Evolutionary conservation across 1,140 invertebrate species (phyloP), one percentile per base, ranked within the genome.

Genomic region (Drosophila melanogaster): DNA sequence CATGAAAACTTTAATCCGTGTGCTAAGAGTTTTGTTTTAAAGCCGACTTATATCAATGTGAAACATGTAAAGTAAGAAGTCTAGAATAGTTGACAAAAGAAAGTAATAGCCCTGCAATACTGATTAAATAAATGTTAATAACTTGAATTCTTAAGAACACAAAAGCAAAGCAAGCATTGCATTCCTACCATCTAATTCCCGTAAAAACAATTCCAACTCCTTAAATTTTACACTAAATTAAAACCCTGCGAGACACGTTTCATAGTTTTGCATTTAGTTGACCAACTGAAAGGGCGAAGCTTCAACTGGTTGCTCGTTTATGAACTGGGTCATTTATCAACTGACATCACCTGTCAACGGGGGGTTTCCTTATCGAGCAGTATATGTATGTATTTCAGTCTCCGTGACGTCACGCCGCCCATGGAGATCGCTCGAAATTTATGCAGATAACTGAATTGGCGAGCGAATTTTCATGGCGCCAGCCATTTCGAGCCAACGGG

Each of bases 281-380:
- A 44, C 47, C 22, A 11, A 35, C 30, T 22, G 22, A 55, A 81
- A 77, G 65, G 74, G 43, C 67, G 73, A 69, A 67, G 35, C n/a
- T 49, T 58, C 51, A 50, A 69, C 75, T 44, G 44, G 64, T 70
- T 70, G 49, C 44, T 38, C 10, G 57, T 22, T 46, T 43, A 24
- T 40, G 47, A 57, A 70, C 41, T 79, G 43, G 64, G 71, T 60
- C 65, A 58, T 70, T 75, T 79, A 58, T 81, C 60, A 72, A 65
- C 67, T 62, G 58, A 75, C 51, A 41, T 65, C 60, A 72, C 60
- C 67, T 74, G 80, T 81, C 78, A 66, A 62, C 46, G 51, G 51
- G 58, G 60, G 65, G 54, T 26, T 33, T 50, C 24, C 41, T 54
- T 56, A 37, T 72, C 53, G 57, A 24, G 46, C 37, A 11, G 11